Evolutionary conservation across 1,140 invertebrate species (phyloP).

Genomic region (Saxidomus purpurata): DNA sequence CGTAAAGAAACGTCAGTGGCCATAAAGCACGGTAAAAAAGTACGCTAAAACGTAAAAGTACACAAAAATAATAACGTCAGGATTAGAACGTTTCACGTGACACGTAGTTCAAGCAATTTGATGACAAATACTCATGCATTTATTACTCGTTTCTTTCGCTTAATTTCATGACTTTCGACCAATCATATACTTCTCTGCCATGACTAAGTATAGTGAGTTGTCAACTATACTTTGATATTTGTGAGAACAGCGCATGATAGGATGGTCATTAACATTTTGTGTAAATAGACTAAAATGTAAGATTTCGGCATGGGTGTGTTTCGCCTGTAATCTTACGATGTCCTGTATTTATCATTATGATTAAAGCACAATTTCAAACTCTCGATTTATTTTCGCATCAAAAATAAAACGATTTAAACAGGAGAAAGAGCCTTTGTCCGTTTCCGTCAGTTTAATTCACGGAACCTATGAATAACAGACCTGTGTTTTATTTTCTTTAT

Average conservation of each 20-base stretch:
- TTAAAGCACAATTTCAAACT: too few species aligned
- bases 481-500: neutral
- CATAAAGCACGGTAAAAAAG: neutral
- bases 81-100: conserved; percentile 3
- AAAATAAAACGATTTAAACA: too few species aligned
- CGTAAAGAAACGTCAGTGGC: neutral
- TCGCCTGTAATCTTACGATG: too few species aligned
- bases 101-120: neutral
- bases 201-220: neutral
- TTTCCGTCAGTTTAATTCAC: neutral
- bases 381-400: too few species aligned
- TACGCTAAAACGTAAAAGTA: neutral
- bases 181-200: neutral
- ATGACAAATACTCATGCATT: neutral
- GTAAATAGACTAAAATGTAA: too few species aligned
- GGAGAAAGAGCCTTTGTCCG: too few species aligned
- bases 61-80: neutral
- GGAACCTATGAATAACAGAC: neutral
- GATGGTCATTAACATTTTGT: neutral
- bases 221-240: neutral
- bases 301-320: too few species aligned
- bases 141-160: conserved; percentile 6
- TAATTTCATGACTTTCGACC: neutral
- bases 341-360: too few species aligned
- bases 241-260: neutral